phyloP scores from a whole-genome alignment of 1,140 invertebrate species.

The Papilio machaon region DNA sequence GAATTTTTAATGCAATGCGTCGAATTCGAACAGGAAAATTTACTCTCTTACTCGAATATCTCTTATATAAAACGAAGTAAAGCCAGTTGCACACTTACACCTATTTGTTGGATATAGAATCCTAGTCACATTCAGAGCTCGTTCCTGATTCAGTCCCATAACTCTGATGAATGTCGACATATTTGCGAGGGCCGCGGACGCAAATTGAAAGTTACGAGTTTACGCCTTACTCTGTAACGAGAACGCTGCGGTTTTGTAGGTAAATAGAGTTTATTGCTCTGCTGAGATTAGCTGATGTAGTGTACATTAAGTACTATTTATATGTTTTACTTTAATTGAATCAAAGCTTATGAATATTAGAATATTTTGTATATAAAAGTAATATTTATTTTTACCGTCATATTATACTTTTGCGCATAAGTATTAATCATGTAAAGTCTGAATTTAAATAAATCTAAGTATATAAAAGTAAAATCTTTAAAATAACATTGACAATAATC shows the following conservation, averaged over 20 bases:
- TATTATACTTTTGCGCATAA: too few species aligned
- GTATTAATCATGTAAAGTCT: too few species aligned
- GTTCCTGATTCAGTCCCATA: constrained; percentile 45
- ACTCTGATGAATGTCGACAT: constrained; percentile 61
- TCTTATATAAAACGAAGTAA: constrained; percentile 29
- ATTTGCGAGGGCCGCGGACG: constrained; percentile 65
- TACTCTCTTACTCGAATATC: background rate
- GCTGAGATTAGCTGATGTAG: constrained; percentile 36
- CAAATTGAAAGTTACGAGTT: constrained; percentile 77
- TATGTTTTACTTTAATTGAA: constrained; percentile 7
- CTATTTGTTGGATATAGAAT: constrained; percentile 40
- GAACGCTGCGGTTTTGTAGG: constrained; percentile 42
- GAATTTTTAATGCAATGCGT: background rate
- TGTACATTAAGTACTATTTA: constrained; percentile 24
- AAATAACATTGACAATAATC: too few species aligned
- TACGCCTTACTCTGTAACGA: constrained; percentile 54
- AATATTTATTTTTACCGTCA: background rate
- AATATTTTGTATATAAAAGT: background rate
- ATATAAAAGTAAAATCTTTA: too few species aligned
- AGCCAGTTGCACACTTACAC: constrained; percentile 32
- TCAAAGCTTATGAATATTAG: background rate
- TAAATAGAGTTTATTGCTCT: constrained; percentile 38
- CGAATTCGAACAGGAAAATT: background rate
- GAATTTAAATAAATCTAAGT: too few species aligned
- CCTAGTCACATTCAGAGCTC: constrained; percentile 39